These are phyloP conservation scores for Oceanodroma leucorhoa DNA, from an alignment of 2,797 vertebrate genomes.

Conservation along the genomic window DNA sequence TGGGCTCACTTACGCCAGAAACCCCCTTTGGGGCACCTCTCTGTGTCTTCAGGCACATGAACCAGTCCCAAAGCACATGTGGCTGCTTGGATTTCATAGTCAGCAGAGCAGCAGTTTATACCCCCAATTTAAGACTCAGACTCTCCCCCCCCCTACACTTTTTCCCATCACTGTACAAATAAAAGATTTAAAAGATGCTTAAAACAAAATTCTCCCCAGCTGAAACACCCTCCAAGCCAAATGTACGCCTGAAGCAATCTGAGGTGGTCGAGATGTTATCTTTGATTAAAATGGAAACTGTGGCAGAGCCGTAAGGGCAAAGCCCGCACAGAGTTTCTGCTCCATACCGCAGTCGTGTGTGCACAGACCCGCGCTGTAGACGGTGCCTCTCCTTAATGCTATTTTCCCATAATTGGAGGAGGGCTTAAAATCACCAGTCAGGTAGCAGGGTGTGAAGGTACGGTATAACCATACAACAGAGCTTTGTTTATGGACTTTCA, in stretches of 20 bases:
- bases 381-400: neutral
- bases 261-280: neutral
- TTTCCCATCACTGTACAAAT: neutral
- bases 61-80: fast-evolving
- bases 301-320: neutral
- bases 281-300: neutral
- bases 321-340: neutral
- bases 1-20: neutral
- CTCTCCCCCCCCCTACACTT: neutral
- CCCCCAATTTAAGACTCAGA: neutral
- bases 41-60: neutral
- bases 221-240: neutral
- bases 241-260: neutral
- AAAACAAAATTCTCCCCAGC: neutral
- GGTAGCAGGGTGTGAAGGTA: neutral
- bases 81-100: neutral
- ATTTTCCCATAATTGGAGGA: neutral
- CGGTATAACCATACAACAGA: neutral
- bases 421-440: neutral
- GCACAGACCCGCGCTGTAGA: neutral
- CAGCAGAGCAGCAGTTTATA: neutral
- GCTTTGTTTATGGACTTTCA: neutral
- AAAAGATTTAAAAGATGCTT: neutral
- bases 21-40: neutral
- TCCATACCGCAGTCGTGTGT: fast-evolving